Evolutionary conservation across 2,797 vertebrate genomes (phyloP), one percentile per base, ranked within the genome.

Genomic region (Peromyscus aztecus): DNA sequence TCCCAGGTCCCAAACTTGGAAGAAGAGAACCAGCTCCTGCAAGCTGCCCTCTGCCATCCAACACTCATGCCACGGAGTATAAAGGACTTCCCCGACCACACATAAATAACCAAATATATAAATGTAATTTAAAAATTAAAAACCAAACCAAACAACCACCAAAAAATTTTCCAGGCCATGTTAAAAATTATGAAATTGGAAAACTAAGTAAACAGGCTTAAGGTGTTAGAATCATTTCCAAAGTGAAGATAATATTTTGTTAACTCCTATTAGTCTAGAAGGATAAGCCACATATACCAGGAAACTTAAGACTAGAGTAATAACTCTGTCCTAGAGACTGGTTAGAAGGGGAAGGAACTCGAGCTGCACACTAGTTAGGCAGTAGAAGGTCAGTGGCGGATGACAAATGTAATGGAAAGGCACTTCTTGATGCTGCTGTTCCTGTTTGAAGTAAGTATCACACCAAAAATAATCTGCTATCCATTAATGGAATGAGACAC

Each of bases 181-280:
- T 89, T 86, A 86, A 93, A 92, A 92, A 90, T 55, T 73, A 90
- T 82, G 52, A 90, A 90, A 73, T 34, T 75, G 29, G 65, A 96
- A 76, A 90, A 85, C 4, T 55, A 77, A 67, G 82, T 46, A 67
- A 81, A 37, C 6, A 75, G 75, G 6, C 24, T 93, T 88, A 67
- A 83, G 67, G 84, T 89, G 55, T 89, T 89, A 19, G 16, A 89
- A 92, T 85, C 73, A 86, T 82, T 55, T 96, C 8, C 46, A 94
- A 90, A 59, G 59, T 81, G 29, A 76, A 85, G 43, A 71, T 21
- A 82, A 52, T 89, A n/a, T 92, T 96, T 91, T 40, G 84, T 57
- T 92, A 94, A 67, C 6, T 93, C 80, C 59, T 92, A 71, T 7
- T 80, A 90, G 23, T 52, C 52, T 29, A 84, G 2, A 90, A 88